These are phyloP conservation scores for Fratercula arctica DNA, from an alignment of 2,797 vertebrate genomes.

Conservation along the genomic window DNA sequence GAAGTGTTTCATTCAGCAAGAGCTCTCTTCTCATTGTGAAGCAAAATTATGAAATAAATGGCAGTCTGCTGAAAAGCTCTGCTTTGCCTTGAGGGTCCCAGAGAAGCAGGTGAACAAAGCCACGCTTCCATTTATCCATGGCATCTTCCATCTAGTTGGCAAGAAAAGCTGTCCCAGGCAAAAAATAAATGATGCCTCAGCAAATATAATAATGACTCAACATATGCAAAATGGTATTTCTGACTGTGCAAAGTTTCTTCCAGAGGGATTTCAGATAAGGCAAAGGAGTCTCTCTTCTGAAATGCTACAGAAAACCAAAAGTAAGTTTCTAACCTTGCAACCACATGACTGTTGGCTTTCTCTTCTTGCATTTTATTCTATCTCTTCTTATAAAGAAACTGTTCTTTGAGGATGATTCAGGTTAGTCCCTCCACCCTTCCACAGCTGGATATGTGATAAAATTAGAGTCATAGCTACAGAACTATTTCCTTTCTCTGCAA, in stretches of 20 bases:
- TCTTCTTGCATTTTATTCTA: background rate
- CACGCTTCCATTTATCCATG: background rate
- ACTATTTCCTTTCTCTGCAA: background rate
- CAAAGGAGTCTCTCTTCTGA: background rate
- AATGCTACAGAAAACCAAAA: background rate
- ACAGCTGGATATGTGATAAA: slow-evolving; percentile 21
- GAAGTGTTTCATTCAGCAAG: background rate
- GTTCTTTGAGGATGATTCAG: background rate
- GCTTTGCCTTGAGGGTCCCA: background rate
- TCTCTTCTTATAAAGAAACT: background rate
- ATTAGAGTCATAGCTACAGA: background rate
- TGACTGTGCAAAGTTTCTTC: background rate
- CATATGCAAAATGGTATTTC: background rate
- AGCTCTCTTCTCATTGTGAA: background rate
- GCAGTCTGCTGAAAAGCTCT: background rate
- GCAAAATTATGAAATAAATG: background rate
- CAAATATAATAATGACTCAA: background rate
- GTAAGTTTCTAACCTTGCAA: background rate
- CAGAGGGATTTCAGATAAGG: background rate
- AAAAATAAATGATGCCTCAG: background rate
- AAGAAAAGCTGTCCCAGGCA: background rate
- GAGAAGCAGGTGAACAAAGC: background rate
- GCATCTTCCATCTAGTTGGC: background rate
- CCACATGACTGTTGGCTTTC: background rate
- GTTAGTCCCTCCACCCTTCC: background rate